A percentile compares a stretch with the other conserved stretches of the same genome.
Conservation (phyloP, 2,797 vertebrate species). For the Sebastes melanostomus region DNA sequence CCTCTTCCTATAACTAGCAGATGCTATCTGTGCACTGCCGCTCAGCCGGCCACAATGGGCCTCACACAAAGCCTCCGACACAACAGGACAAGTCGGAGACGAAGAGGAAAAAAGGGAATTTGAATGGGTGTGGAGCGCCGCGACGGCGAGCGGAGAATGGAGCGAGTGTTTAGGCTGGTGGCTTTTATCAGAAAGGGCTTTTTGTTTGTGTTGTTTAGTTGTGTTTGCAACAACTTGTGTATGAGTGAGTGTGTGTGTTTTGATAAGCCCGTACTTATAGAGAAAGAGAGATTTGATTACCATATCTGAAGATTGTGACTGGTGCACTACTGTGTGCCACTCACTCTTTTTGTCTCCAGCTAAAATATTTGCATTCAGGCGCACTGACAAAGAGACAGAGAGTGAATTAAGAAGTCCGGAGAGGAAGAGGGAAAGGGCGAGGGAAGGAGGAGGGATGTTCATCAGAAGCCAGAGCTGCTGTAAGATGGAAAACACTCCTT, state of each 20-base stretch:
- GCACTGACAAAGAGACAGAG: slow-evolving; percentile 34
- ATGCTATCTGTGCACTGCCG: slow-evolving; percentile 67
- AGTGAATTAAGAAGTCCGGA: slow-evolving; percentile 41
- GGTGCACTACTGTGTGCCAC: slow-evolving; percentile 38
- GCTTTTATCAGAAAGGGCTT: slow-evolving; percentile 68
- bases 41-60: slow-evolving; percentile 66
- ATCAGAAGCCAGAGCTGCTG: slow-evolving; percentile 25
- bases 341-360: slow-evolving; percentile 56
- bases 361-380: slow-evolving; percentile 57
- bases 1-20: slow-evolving; percentile 61
- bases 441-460: slow-evolving; percentile 30
- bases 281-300: slow-evolving; percentile 63
- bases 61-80: slow-evolving; percentile 72
- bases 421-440: slow-evolving; percentile 25
- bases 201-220: slow-evolving; percentile 67
- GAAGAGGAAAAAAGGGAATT: slow-evolving; percentile 45
- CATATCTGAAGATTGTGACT: slow-evolving; percentile 69
- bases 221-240: slow-evolving; percentile 46
- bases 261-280: slow-evolving; percentile 59
- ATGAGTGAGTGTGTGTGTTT: slow-evolving; percentile 40
- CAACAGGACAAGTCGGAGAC: slow-evolving; percentile 59
- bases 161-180: slow-evolving; percentile 62
- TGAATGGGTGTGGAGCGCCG: slow-evolving; percentile 55
- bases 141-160: slow-evolving; percentile 52
- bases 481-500: slow-evolving; percentile 51